These are phyloP conservation scores for Mamestra configurata DNA, from an alignment of 1,140 invertebrate genomes.

Conservation along the genomic window DNA sequence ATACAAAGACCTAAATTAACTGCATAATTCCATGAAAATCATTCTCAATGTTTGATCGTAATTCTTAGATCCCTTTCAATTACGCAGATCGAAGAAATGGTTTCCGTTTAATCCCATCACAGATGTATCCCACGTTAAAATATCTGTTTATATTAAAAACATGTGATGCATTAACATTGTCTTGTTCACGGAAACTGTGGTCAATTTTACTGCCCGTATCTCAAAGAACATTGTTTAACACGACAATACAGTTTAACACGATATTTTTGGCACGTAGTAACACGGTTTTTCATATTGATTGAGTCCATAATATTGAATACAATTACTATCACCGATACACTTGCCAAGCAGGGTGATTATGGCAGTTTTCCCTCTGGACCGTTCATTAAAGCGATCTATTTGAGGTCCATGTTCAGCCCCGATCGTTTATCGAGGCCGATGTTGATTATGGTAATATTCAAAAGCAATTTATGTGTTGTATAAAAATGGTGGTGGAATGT, in stretches of 20 bases:
- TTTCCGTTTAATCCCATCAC: conserved; percentile 7
- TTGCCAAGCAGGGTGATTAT: not conserved
- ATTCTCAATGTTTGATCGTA: not conserved
- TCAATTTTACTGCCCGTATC: conserved; percentile 61
- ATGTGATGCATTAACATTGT: conserved; percentile 47
- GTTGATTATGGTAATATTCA: conserved; percentile 10
- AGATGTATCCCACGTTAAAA: conserved; percentile 24
- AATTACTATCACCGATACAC: not conserved
- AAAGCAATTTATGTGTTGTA: conserved; percentile 7
- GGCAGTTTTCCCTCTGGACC: not conserved
- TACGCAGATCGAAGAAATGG: not conserved
- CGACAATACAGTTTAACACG: conserved; percentile 19
- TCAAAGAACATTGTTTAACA: conserved; percentile 31
- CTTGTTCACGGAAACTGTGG: conserved; percentile 66
- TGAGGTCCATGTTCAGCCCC: not conserved
- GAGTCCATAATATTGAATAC: conserved; percentile 15
- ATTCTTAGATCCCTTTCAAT: not conserved
- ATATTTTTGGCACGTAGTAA: conserved; percentile 25
- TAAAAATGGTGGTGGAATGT: not conserved
- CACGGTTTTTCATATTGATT: not conserved
- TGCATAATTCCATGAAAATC: not conserved
- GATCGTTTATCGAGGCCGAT: not conserved
- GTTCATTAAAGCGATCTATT: conserved; percentile 21
- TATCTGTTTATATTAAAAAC: conserved; percentile 51
- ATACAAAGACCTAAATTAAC: not conserved